Evolutionary conservation across 2,113 vertebrate genomes (phyloP), one percentile per base, ranked within the genome.

Genomic region (Petaurus breviceps): DNA sequence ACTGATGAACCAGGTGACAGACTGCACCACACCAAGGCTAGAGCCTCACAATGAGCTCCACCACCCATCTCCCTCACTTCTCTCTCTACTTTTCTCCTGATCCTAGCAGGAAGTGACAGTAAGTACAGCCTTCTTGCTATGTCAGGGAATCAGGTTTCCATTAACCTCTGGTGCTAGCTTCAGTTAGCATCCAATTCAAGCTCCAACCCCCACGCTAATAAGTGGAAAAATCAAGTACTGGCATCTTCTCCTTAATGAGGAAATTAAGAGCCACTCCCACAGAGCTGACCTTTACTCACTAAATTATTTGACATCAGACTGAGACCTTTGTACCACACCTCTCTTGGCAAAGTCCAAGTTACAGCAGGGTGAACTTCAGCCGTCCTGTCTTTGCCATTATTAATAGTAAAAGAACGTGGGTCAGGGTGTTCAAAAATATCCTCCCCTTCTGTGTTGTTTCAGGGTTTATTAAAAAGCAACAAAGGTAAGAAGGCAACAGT

Each of bases 381-480:
- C 94, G 93, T 93, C 47, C 25, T 0, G 89, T 89, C 93, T 90
- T 94, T 46, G 0, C 6, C 22, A 55, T 91, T 47, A n/a, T 92
- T 47, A n/a, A 89, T 25, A 51, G 68, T 9, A 25, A 92, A 68
- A 57, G 92, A 97, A 93, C 2, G 0, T 0, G 2, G 61, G 28
- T 89, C 24, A 8, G 90, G 89, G 89, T 6, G 19, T 37, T 91
- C 94, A 93, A 49, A 89, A 91, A 96, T 49, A 92, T 92, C 90
- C 95, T 97, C 92, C 92, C 55, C 92, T 92, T 91, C 43, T 8
- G 0, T 90, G 90, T 8, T 31, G 93, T 90, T 92, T 96, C 95
- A 46, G 49, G 94, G 54, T 84, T 97, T 96, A 97, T 93, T 97
- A 95, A 96, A 97, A 96, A 97, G 43, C 92, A 97, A 96, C 94